Conservation (phyloP, 2,888 invertebrate genomes). For the Timandra comae region DNA sequence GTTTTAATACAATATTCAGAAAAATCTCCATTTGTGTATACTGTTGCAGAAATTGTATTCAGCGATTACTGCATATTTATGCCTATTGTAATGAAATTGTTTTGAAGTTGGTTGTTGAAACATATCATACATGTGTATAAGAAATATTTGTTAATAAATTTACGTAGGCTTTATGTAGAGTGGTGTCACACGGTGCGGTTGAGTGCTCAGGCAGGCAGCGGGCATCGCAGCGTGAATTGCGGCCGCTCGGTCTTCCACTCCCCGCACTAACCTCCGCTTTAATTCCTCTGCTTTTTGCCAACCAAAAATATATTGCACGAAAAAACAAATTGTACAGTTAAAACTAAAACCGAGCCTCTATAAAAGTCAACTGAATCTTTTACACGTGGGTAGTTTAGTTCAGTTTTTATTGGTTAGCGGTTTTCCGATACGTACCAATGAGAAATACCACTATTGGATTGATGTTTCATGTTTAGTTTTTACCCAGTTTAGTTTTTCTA, state of each 20-base stretch:
- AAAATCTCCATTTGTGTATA: too few relatives aligned
- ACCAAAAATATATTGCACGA: conserved; percentile 11
- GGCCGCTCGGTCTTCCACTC: conserved; percentile 32
- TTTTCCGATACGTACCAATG: conserved; percentile 22
- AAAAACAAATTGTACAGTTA: conserved; percentile 18
- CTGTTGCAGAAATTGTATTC: too few relatives aligned
- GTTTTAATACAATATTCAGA: too few relatives aligned
- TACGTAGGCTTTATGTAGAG: conserved; percentile 22
- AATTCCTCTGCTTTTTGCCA: conserved; percentile 17
- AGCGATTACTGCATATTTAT: too few relatives aligned
- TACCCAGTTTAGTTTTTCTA: conserved; percentile 21
- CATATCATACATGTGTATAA: too few relatives aligned
- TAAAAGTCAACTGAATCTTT: conserved; percentile 23
- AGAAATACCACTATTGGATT: conserved; percentile 9
- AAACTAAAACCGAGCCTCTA: conserved; percentile 15
- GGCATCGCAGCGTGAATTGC: conserved; percentile 50
- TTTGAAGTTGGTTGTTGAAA: too few relatives aligned
- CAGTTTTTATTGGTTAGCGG: conserved; percentile 21
- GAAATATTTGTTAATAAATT: conserved; percentile 3
- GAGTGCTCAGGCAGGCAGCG: conserved; percentile 32
- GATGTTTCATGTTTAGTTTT: conserved; percentile 14
- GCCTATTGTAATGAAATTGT: too few relatives aligned
- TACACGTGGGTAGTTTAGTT: conserved; percentile 18
- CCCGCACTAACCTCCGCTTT: conserved; percentile 27
- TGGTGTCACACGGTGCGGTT: conserved; percentile 35